phyloP scores from a whole-genome alignment of 2,113 vertebrate genomes.

The Lycocorax pyrrhopterus region DNA sequence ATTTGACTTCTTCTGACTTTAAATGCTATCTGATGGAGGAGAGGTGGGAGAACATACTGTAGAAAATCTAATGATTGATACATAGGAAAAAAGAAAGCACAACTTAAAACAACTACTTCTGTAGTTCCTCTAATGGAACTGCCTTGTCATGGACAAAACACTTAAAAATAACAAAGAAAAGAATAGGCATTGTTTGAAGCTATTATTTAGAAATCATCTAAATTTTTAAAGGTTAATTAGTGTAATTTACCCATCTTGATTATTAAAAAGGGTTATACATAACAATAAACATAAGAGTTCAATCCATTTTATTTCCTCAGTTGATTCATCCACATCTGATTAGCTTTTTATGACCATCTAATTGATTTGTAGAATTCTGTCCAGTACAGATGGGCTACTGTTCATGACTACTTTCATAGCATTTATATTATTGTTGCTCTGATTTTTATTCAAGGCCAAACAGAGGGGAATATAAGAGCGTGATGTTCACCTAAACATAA shows the following conservation, averaged over 20 bases:
- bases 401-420: conserved; percentile 70
- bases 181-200: conserved; percentile 81
- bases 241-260: conserved; percentile 87
- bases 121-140: conserved; percentile 46
- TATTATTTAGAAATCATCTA: conserved; percentile 89
- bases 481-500: conserved; percentile 74
- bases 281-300: conserved; percentile 82
- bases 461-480: conserved; percentile 66
- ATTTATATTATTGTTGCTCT: conserved; percentile 76
- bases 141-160: conserved; percentile 62
- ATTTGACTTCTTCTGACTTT: neutral
- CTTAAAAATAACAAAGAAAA: conserved; percentile 52
- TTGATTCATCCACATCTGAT: conserved; percentile 77
- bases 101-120: conserved; percentile 36
- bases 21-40: neutral
- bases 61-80: neutral
- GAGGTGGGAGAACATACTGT: neutral
- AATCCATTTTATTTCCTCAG: conserved; percentile 69
- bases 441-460: conserved; percentile 81
- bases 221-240: conserved; percentile 91
- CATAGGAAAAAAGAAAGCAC: conserved; percentile 4
- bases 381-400: conserved; percentile 79
- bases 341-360: conserved; percentile 75
- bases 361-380: conserved; percentile 84
- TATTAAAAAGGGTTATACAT: conserved; percentile 84